Base-by-base conservation (phyloP, 2,888 invertebrate species). In the Mythimna loreyi region DNA sequence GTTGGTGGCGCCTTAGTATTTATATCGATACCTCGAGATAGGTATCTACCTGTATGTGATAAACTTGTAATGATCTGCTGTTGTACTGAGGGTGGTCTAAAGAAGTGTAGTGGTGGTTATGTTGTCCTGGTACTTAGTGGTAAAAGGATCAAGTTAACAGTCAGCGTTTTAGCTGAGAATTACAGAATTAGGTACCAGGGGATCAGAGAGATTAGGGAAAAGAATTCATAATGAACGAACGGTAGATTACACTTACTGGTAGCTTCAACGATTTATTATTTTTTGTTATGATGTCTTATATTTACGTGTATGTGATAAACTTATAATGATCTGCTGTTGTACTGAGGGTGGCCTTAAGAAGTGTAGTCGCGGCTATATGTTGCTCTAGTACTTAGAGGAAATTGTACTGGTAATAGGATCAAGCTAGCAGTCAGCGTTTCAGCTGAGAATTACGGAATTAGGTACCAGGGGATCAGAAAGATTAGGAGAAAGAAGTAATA, bases 1-100 rank as follows among this genome's bases (percentile, higher is more conserved):
- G 75, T 21, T 67, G 80, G 80, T 76, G 76, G 76, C 80, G 80
- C 75, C 75, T 75, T 25, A 63, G 59, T 68, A 80, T 75, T 79
- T 75, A 75, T 68, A 75, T 68, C 49, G 68, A 70, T 62, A 45
- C 58, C 33, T 6, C 21, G 6, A 59, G 77, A 78, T 78, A 62
- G 13, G 71, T 63, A 78, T 78, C 78, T 80, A 76, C 80, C 50
- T 45, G 61, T 45, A 50, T 65, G 72, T 56, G 72, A 68, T 82
- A 75, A 81, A 61, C 77, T 79, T 72, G 78, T 68, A 66, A 67
- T 73, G 58, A 72, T 36, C 40, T 21, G 53, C 36, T 63, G n/a
- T 45, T 59, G 59, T 47, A 11, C 68, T 50, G 67, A 67, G 75
- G 78, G 73, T 76, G 75, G 80, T 75, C 75, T 79, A 45, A 9